Conservation (phyloP, 2,113 vertebrate genomes). For the Semnornis frantzii region DNA sequence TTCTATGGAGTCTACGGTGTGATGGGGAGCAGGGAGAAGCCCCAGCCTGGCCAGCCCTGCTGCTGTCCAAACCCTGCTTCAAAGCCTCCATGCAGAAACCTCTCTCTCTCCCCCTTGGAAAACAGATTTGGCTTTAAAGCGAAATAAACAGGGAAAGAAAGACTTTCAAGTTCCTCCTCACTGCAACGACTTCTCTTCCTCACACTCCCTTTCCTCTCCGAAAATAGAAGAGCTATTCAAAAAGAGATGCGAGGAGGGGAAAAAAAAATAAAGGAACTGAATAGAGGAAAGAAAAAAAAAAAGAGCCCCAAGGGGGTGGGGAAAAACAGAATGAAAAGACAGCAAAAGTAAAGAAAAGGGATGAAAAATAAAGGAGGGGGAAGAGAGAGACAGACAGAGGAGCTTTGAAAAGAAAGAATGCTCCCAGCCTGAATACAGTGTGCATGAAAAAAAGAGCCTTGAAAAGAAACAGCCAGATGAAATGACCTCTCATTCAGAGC, state of each 20-base stretch:
- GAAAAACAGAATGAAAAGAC: conserved; percentile 73
- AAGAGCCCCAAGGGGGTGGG: conserved; percentile 72
- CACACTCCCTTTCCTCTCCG: conserved; percentile 60
- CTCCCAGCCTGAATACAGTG: conserved; percentile 72
- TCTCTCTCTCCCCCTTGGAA: background rate
- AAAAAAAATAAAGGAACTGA: conserved; percentile 71
- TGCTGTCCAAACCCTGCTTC: background rate
- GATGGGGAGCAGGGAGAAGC: background rate
- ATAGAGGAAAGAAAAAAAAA: conserved; percentile 75
- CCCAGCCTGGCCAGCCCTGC: background rate
- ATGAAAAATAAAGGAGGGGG: conserved; percentile 73
- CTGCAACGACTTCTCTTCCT: conserved; percentile 66
- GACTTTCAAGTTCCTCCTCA: conserved; percentile 67
- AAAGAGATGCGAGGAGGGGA: conserved; percentile 38
- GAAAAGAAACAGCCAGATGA: conserved; percentile 79
- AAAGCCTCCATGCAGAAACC: background rate
- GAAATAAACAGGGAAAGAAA: conserved; percentile 52
- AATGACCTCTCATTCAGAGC: conserved; percentile 76
- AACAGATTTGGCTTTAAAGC: conserved; percentile 18
- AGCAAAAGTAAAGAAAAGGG: conserved; percentile 73
- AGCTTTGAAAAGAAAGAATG: conserved; percentile 77
- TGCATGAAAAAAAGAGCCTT: conserved; percentile 70
- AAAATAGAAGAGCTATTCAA: conserved; percentile 80
- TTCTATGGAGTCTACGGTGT: fast-evolving
- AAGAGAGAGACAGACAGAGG: conserved; percentile 75